Evolutionary conservation across 2,888 invertebrate species (phyloP).

Genomic region (Cartodere bifasciata): DNA sequence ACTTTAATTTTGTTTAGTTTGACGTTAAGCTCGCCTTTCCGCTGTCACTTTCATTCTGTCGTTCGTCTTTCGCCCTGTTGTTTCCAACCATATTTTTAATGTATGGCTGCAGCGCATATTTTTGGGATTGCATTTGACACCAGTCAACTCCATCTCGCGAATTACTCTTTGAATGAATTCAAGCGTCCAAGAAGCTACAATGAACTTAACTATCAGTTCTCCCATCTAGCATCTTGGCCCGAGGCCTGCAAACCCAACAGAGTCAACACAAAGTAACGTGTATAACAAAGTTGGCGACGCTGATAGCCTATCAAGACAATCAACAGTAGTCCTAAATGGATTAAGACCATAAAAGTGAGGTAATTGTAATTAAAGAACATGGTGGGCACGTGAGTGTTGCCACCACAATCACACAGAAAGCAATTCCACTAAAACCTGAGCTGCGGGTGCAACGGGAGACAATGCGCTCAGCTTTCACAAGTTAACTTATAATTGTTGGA

Average conservation of each 20-base stretch:
- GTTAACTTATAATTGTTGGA: constrained; percentile 28
- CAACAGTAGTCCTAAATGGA: constrained; percentile 27
- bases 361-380: constrained; percentile 32
- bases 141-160: too few relatives aligned
- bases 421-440: constrained; percentile 28
- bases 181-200: too few relatives aligned
- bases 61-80: constrained; percentile 31
- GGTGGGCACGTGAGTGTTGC: constrained; percentile 24
- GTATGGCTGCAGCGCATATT: too few relatives aligned
- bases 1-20: constrained; percentile 39
- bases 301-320: constrained; percentile 19
- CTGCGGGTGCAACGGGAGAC: constrained; percentile 21
- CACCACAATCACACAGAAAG: too few relatives aligned
- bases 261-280: too few relatives aligned
- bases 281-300: constrained; percentile 10
- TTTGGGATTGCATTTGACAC: too few relatives aligned
- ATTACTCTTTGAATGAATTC: too few relatives aligned
- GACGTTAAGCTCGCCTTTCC: constrained; percentile 37
- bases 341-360: constrained; percentile 31
- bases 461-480: constrained; percentile 24
- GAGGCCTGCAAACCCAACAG: too few relatives aligned
- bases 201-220: too few relatives aligned
- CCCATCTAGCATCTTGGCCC: too few relatives aligned
- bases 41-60: constrained; percentile 37
- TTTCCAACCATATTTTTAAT: constrained; percentile 33